Evolutionary conservation across 2,888 invertebrate genomes (phyloP), one percentile per base, ranked within the genome.

Genomic region (Thalpophila matura): DNA sequence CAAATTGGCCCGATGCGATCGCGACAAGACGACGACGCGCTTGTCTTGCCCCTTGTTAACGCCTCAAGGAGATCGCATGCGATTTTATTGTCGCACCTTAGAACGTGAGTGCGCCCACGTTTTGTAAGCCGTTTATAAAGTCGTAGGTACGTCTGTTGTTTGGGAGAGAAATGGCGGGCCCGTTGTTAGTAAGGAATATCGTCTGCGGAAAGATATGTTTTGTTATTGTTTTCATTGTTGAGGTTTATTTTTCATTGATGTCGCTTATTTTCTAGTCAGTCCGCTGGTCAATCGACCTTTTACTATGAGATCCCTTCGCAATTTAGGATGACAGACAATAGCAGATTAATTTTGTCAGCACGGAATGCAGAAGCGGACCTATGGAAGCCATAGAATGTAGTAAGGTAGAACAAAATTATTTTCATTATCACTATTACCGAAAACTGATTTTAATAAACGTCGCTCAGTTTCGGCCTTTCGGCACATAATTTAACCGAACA

Each of bases 1-100:
- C 94, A 94, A 94, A 94, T 94, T 94, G 94, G 92, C 89, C 79
- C 83, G 85, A 89, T 92, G 89, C 86, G 80, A 80, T 78, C 80
- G 75, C 72, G 69, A 79, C 78, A 74, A 74, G 71, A 61, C 77
- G 76, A 74, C 78, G 76, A 67, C 83, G 81, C 86, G 82, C 77
- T 86, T 84, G 88, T 89, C 88, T 86, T 72, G 79, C 77, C 74
- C 84, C 91, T 92, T 92, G 92, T 92, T 92, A 91, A 87, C 89
- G 89, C 86, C 78, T 72, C 74, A 67, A 74, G 66, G 74, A 86
- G 84, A 84, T 85, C 81, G 81, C 78, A 56, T 74, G 85, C 86
- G 89, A 89, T 89, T 84, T 83, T 83, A 80, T 81, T 82, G 86
- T 84, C 83, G 85, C 83, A 73, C 79, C 67, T 73, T 10, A 66